phyloP scores from a whole-genome alignment of 2,797 vertebrate species.

The Darevskia mixta region DNA sequence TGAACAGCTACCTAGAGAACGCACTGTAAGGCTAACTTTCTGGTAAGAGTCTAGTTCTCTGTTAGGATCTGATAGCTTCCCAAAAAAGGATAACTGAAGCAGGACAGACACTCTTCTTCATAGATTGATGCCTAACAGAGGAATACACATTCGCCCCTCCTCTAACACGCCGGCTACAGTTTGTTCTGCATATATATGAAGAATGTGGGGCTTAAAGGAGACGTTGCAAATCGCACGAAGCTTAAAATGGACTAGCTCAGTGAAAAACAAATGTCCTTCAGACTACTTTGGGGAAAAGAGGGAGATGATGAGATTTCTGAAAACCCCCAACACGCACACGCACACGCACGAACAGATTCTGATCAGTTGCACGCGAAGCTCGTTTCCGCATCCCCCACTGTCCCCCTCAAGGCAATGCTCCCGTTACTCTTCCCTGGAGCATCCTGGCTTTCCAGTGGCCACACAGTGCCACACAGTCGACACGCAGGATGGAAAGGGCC shows the following conservation, averaged over 20 bases:
- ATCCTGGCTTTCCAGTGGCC: not conserved
- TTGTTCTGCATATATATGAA: not conserved
- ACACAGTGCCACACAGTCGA: no score
- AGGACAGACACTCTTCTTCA: not conserved
- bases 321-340: not conserved
- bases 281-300: not conserved
- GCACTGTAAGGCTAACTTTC: not conserved
- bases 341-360: not conserved
- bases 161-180: no score
- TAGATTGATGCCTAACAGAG: not conserved
- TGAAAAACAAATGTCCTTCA: not conserved
- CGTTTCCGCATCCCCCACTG: no score
- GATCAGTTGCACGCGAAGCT: not conserved
- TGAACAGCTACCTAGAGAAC: not conserved
- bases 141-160: no score
- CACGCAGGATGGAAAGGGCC: not conserved
- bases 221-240: not conserved
- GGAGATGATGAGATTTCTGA: accelerated
- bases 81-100: no score
- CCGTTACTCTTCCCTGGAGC: not conserved
- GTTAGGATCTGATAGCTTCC: no score
- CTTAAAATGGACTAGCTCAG: not conserved
- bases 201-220: not conserved
- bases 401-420: no score
- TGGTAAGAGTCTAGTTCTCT: not conserved